These are phyloP conservation scores for Nesoenas mayeri DNA, from an alignment of 2,113 vertebrate genomes.

Conservation along the genomic window DNA sequence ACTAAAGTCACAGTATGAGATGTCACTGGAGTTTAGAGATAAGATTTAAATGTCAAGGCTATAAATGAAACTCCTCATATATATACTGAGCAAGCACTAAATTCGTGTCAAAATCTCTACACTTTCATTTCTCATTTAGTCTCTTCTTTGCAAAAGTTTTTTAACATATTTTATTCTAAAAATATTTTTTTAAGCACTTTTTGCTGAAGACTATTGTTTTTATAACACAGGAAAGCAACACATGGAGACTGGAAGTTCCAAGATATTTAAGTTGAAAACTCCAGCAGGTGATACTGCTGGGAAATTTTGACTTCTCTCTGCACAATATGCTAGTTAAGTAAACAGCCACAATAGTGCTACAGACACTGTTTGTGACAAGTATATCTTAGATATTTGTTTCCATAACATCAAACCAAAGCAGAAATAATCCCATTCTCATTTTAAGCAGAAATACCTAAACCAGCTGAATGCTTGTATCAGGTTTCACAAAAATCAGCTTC, in stretches of 20 bases:
- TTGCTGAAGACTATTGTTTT: neutral
- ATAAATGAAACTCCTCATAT: neutral
- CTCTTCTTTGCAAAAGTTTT: neutral
- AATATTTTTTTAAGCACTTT: neutral
- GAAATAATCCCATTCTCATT: neutral
- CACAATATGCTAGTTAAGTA: neutral
- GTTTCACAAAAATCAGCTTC: neutral
- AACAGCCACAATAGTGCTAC: neutral
- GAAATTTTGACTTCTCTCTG: neutral
- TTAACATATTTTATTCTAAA: neutral
- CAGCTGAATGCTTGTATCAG: neutral
- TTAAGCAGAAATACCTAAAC: neutral
- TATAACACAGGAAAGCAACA: neutral
- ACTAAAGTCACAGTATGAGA: neutral
- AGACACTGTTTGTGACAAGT: neutral
- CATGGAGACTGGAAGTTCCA: fast-evolving
- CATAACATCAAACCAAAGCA: neutral
- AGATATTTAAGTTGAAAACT: neutral
- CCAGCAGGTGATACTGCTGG: neutral
- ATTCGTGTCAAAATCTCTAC: neutral
- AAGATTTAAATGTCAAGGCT: neutral
- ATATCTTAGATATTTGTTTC: neutral
- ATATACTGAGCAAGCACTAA: neutral
- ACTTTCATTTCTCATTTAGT: neutral
- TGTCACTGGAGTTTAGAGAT: neutral